A percentile compares a stretch with the other conserved stretches of the same genome.
Evolutionary conservation across 2,797 vertebrate genomes (phyloP).

Genomic region (Craterocephalus amniculus): DNA sequence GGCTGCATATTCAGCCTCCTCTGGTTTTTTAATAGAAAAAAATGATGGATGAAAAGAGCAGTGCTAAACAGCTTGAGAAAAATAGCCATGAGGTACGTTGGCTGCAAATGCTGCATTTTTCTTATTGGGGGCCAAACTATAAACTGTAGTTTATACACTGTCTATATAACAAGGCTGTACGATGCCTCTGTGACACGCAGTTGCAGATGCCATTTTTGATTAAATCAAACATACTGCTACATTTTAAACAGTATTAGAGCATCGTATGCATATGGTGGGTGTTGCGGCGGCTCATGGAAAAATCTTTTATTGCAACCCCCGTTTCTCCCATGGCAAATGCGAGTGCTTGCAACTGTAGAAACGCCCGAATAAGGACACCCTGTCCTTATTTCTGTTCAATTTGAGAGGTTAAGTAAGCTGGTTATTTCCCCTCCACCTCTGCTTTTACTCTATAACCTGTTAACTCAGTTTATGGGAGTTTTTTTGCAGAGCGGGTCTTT

Average conservation of each 20-base stretch:
- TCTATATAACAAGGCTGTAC: conserved; percentile 8
- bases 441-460: conserved; percentile 31
- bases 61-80: conserved; percentile 54
- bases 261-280: neutral
- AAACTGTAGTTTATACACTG: conserved; percentile 29
- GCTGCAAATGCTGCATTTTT: conserved; percentile 37
- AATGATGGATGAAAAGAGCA: conserved; percentile 56
- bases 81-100: conserved; percentile 46
- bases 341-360: neutral
- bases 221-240: conserved; percentile 21
- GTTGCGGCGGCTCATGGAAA: neutral
- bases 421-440: conserved; percentile 1
- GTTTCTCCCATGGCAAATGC: neutral
- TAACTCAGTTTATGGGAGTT: conserved; percentile 23
- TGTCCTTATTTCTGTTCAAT: neutral
- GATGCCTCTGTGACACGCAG: conserved; percentile 20
- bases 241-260: conserved; percentile 14
- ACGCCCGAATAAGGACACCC: neutral
- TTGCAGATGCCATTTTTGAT: conserved; percentile 12
- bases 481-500: conserved; percentile 20
- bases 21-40: conserved; percentile 60
- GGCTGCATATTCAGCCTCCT: conserved; percentile 53
- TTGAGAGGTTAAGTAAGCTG: neutral
- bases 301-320: neutral
- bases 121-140: conserved; percentile 32